These are phyloP conservation scores for Morone saxatilis DNA, from an alignment of 2,113 vertebrate genomes.

Conservation along the genomic window DNA sequence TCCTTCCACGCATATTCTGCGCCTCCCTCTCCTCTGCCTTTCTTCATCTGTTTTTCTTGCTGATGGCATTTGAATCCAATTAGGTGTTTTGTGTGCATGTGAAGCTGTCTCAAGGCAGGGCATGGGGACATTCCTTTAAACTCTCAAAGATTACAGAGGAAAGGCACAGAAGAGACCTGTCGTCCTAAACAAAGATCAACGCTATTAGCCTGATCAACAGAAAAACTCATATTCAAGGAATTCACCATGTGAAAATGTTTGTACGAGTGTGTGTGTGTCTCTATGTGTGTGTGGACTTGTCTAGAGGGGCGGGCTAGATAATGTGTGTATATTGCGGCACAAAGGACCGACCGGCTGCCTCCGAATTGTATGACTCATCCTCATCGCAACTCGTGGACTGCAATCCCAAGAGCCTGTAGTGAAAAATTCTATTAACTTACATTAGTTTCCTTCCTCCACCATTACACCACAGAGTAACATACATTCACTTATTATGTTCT, in stretches of 20 bases:
- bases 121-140: constrained; percentile 39
- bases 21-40: constrained; percentile 3
- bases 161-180: constrained; percentile 39
- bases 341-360: constrained; percentile 68
- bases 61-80: constrained; percentile 75
- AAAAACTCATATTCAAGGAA: constrained; percentile 36
- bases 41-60: constrained; percentile 24
- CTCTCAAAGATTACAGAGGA: constrained; percentile 43
- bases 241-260: constrained; percentile 33
- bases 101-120: constrained; percentile 35
- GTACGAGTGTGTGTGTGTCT: constrained; percentile 1
- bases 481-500: constrained; percentile 20
- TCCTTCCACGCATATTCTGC: neutral
- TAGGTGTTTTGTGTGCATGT: constrained; percentile 55
- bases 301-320: constrained; percentile 46
- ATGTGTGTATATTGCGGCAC: constrained; percentile 74
- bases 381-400: constrained; percentile 53
- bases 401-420: constrained; percentile 64
- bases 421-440: constrained; percentile 70
- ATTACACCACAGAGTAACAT: constrained; percentile 40
- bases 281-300: constrained; percentile 57
- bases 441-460: constrained; percentile 68
- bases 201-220: constrained; percentile 53
- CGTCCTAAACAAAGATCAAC: constrained; percentile 52
- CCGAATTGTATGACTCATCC: constrained; percentile 77